phyloP scores from a whole-genome alignment of 2,888 invertebrate genomes.

The Trichogramma dendrolimi region DNA sequence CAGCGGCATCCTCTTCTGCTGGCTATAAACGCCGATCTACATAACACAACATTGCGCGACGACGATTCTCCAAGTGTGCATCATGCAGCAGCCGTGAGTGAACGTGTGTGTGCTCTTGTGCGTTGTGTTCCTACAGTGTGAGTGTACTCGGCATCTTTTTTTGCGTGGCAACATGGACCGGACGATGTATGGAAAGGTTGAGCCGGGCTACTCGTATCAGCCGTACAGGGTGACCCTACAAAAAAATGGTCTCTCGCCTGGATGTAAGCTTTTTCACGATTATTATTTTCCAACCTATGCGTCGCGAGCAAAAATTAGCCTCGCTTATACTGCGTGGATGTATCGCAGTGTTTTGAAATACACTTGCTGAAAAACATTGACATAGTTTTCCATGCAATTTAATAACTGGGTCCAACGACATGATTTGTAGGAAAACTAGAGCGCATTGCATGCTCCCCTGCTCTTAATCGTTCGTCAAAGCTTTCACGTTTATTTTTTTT shows the following conservation, averaged over 20 bases:
- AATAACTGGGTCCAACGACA: slow-evolving; percentile 1
- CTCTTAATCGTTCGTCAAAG: no score
- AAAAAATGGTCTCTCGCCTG: slow-evolving; percentile 78
- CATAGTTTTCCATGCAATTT: slow-evolving; percentile 14
- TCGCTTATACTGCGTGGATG: neutral
- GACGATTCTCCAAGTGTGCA: no score
- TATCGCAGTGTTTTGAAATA: slow-evolving; percentile 9
- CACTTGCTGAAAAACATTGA: slow-evolving; percentile 13
- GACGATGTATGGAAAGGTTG: slow-evolving; percentile 85
- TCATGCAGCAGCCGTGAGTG: no score
- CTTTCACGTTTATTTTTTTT: no score
- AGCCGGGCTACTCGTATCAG: slow-evolving; percentile 73
- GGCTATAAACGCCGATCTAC: no score
- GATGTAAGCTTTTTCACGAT: slow-evolving; percentile 66
- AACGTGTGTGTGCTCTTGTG: no score
- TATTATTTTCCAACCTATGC: neutral
- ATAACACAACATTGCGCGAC: no score
- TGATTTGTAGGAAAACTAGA: neutral
- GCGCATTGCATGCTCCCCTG: no score
- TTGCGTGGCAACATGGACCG: slow-evolving; percentile 65
- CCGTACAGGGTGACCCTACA: slow-evolving; percentile 81
- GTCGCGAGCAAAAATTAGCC: neutral
- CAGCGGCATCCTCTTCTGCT: no score
- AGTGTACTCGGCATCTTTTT: slow-evolving; percentile 16
- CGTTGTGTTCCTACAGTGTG: neutral